Conservation (phyloP, 1,140 invertebrate genomes). For the Cardiocondyla obscurior region DNA sequence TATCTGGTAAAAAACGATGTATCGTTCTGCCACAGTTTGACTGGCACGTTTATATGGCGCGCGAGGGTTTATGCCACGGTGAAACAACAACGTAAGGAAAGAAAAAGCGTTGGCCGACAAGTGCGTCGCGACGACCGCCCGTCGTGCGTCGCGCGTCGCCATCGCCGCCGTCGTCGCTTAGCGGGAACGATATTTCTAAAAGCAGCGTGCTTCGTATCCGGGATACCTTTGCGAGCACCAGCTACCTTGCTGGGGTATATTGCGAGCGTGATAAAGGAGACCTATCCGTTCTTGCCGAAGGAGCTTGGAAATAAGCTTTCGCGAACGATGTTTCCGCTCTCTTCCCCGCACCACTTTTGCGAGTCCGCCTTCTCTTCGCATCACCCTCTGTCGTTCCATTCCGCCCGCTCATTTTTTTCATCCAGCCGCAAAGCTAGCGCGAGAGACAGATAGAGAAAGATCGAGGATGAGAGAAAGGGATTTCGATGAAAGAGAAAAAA, state of each 20-base stretch:
- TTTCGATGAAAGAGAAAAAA: not conserved
- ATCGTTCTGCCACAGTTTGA: constrained; percentile 44
- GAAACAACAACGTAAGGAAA: constrained; percentile 29
- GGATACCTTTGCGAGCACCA: constrained; percentile 66
- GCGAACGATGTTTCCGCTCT: constrained; percentile 63
- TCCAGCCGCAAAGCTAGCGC: constrained; percentile 43
- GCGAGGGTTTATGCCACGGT: not conserved
- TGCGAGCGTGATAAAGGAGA: constrained; percentile 74
- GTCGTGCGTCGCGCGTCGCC: constrained; percentile 58
- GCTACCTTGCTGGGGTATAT: constrained; percentile 70
- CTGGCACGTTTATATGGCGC: constrained; percentile 51
- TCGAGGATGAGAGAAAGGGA: not conserved
- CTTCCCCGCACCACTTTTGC: constrained; percentile 31
- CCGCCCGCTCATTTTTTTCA: constrained; percentile 45
- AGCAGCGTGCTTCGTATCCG: constrained; percentile 61
- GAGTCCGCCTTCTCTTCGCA: not conserved
- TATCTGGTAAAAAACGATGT: constrained; percentile 22
- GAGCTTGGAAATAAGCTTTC: constrained; percentile 76
- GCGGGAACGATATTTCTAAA: constrained; percentile 70
- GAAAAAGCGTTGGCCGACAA: constrained; percentile 57
- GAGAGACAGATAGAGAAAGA: not conserved
- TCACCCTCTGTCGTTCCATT: not conserved
- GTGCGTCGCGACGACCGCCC: constrained; percentile 68
- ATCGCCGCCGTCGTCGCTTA: constrained; percentile 46
- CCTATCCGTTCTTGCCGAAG: constrained; percentile 75